These are phyloP conservation scores for Xyliphius kryptos DNA, from an alignment of 2,113 vertebrate genomes.

Conservation along the genomic window DNA sequence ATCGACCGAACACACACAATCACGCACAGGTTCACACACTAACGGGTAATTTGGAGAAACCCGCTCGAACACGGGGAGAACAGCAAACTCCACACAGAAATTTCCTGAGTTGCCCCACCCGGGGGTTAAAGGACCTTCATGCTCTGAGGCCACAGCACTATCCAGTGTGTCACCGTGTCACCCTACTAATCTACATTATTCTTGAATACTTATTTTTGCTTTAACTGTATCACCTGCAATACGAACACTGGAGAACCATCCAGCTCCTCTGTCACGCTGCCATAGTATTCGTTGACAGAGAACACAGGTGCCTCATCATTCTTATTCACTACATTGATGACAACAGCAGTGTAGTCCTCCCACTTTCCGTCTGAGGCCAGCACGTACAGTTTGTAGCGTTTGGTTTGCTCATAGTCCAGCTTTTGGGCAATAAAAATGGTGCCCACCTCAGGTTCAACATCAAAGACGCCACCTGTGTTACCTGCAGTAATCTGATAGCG, in stretches of 20 bases:
- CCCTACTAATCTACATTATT: no score
- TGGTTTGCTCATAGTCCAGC: constrained; percentile 78
- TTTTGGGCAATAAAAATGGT: constrained; percentile 76
- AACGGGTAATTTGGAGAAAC: no score
- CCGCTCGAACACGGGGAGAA: no score
- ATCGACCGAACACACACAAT: no score
- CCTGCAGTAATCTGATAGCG: constrained; percentile 83
- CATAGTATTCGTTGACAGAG: constrained; percentile 77
- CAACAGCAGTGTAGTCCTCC: constrained; percentile 75
- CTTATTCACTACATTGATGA: constrained; percentile 77
- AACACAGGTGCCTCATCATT: constrained; percentile 85
- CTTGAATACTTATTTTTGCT: no score
- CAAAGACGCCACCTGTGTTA: constrained; percentile 75
- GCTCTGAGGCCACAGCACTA: no score
- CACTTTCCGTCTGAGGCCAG: constrained; percentile 84
- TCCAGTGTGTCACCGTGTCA: no score
- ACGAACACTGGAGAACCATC: constrained; percentile 77
- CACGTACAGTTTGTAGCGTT: constrained; percentile 75
- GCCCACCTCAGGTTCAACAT: constrained; percentile 78
- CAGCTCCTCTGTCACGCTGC: constrained; percentile 79
- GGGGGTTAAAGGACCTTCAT: no score
- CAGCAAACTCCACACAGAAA: no score
- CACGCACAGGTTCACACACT: no score
- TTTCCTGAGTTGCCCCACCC: no score
- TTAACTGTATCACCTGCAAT: constrained; percentile 67